These are phyloP conservation scores for Drosophila colorata DNA, from an alignment of 2,888 invertebrate genomes.

Conservation along the genomic window DNA sequence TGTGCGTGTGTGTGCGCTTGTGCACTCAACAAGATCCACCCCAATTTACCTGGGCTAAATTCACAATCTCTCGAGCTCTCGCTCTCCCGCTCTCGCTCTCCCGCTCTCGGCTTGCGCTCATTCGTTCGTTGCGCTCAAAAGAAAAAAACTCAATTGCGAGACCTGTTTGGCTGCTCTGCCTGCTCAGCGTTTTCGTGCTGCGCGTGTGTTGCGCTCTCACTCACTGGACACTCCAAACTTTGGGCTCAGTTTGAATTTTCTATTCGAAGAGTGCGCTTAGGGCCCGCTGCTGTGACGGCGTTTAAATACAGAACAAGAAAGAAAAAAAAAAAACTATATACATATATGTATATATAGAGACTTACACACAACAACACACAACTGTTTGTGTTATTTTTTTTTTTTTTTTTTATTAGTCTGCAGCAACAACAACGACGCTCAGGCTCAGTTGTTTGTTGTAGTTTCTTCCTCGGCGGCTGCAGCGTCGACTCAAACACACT, in stretches of 20 bases:
- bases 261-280: slow-evolving; percentile 83
- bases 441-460: slow-evolving; percentile 9
- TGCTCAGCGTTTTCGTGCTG: slow-evolving; percentile 7
- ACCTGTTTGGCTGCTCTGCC: slow-evolving; percentile 14
- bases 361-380: slow-evolving; percentile 20
- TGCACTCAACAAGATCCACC: slow-evolving; percentile 64
- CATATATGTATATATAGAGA: too few relatives aligned
- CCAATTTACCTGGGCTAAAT: slow-evolving; percentile 44
- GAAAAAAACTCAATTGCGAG: slow-evolving; percentile 42
- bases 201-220: slow-evolving; percentile 25
- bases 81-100: background rate
- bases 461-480: background rate
- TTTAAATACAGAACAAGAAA: slow-evolving; percentile 47
- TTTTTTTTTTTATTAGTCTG: slow-evolving; percentile 16
- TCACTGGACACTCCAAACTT: slow-evolving; percentile 26
- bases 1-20: slow-evolving; percentile 41
- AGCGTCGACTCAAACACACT: slow-evolving; percentile 40
- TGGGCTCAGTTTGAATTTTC: slow-evolving; percentile 78
- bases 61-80: slow-evolving; percentile 13
- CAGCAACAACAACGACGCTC: slow-evolving; percentile 20
- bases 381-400: slow-evolving; percentile 25
- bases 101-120: slow-evolving; percentile 6
- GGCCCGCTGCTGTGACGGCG: slow-evolving; percentile 81
- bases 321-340: background rate
- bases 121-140: too few relatives aligned